Base-by-base conservation (phyloP, 2,797 vertebrate genomes). In the Furcifer pardalis region DNA sequence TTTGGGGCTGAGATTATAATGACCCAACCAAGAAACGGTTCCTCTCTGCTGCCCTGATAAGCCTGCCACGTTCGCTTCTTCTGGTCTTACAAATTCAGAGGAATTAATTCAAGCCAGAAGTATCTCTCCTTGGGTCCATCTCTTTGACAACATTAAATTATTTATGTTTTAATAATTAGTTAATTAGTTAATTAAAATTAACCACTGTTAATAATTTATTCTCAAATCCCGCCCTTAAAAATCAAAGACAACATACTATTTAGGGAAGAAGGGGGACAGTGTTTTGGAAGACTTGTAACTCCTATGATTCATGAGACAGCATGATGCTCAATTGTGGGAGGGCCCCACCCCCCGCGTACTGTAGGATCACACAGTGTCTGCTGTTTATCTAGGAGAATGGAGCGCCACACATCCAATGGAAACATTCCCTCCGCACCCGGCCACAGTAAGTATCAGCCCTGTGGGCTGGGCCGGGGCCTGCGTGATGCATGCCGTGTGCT, bases 351-450 rank as follows among this genome's bases (percentile, higher is more conserved):
- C 71, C 77, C 12, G 7, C 40, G 71, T 81, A 25, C 32, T 68
- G 23, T 81, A 60, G 65, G 84, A 40, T 86, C 73, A 86, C 73
- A n/a, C 52, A 30, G 52, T 82, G 65, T 82, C 84, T 86, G 73
- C 84, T 86, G 42, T 86, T 82, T 86, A 77, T 74, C 79, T 86
- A 86, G 84, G 84, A 86, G 74, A 32, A 82, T 12, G 84, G 79
- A 71, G 56, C 84, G 62, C 17, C 84, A 71, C 52, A 5, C 23
- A 62, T 77, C 84, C 79, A 86, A 86, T 71, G 84, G 84, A 71
- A 86, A 82, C 65, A 62, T 81, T 69, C 63, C 73, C 62, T 86
- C 84, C 0, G 73, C 73, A 44, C 25, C 84, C 73, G 73, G 84
- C 84, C 84, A 27, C 40, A 77, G 84, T 81, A 68, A 82, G 79